Evolutionary conservation across 2,113 vertebrate genomes (phyloP), one percentile per base, ranked within the genome.

Genomic region (Emydura subglobosa): DNA sequence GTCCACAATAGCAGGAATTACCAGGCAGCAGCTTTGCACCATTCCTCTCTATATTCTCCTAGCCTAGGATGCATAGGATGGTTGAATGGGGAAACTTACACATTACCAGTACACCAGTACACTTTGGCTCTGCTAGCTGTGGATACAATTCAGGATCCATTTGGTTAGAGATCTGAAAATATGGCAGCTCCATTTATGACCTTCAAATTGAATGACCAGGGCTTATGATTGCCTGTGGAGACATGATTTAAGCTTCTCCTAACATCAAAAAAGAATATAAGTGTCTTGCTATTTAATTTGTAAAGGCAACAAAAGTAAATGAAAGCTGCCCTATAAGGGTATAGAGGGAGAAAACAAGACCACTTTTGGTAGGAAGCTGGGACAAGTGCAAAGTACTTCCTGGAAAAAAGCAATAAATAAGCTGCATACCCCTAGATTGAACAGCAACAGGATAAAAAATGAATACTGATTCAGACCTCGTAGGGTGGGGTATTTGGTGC

Each of bases 81-180:
- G 50, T 7, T 55, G 42, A 82, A 51, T 55, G 80, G 39, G 78
- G 74, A 80, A 88, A 22, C 72, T 72, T 82, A 78, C 6, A 55
- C 13, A 19, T 65, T 65, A 34, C 83, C 91, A 61, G 44, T 34
- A 93, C 93, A 95, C 55, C 51, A 95, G 44, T 5, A 50, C 49
- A 50, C 49, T 47, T 42, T 91, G 72, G 59, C 55, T 95, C 84
- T 88, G 72, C 3, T 79, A 44, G 79, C 87, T 84, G 7, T 24
- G 76, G 76, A 22, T 72, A 39, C 17, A 72, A 53, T 76, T 53
- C 4, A 25, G 68, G 72, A 84, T 53, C 53, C 31, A 72, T 82
- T 79, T 72, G 42, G 91, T 96, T 95, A 88, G 92, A 89, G 94
- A 94, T 49, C 8, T 91, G 42, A 83, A 96, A 96, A 87, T 83